Base-by-base conservation (phyloP, 2,797 vertebrate genomes). In the Distichodus sexfasciatus region DNA sequence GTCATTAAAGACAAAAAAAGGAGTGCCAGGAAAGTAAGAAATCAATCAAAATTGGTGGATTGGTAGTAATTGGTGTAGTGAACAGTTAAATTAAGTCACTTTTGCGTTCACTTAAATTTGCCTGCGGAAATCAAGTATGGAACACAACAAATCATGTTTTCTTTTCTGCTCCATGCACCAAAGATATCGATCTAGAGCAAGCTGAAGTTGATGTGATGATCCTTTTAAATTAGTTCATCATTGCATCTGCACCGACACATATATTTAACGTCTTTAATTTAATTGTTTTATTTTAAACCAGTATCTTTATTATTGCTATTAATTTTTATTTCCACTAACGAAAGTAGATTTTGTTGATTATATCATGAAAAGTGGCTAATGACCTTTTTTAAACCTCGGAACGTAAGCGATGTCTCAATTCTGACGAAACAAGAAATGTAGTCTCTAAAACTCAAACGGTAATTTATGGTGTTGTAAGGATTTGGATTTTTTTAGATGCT, bases 91-190 rank as follows among this genome's bases (percentile, higher is more conserved):
- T 50, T 61, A 33, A 55, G 19, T 62, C 40, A 10, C 36, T 66
- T 28, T 46, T 55, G 19, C 46, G 15, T 26, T 29, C 23, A 23
- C 57, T 72, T 55, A 28, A 28, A 72, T 36, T 24, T 17, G 38
- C 41, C 51, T 48, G 23, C 46, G 35, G 29, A 53, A n/a, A 66
- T 24, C 31, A 15, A 47, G 14, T 55, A 12, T 41, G 31, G 12
- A 44, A 38, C 53, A 62, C 12, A 44, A 77, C 43, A 68, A 74
- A 54, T 71, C 8, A 28, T 73, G 33, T 31, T 62, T 62, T 74
- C 54, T 54, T 54, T n/a, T 71, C 62, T 54, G 24, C 65, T 69
- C 66, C 41, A 48, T 74, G 70, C 75, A 75, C 79, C 69, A 76
- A 77, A 80, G 57, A 72, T 60, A 82, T 64, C 59, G 54, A 73